A percentile compares a stretch with the other conserved stretches of the same genome.
Conservation (phyloP, 2,113 vertebrate species). For the Epinephelus moara region DNA sequence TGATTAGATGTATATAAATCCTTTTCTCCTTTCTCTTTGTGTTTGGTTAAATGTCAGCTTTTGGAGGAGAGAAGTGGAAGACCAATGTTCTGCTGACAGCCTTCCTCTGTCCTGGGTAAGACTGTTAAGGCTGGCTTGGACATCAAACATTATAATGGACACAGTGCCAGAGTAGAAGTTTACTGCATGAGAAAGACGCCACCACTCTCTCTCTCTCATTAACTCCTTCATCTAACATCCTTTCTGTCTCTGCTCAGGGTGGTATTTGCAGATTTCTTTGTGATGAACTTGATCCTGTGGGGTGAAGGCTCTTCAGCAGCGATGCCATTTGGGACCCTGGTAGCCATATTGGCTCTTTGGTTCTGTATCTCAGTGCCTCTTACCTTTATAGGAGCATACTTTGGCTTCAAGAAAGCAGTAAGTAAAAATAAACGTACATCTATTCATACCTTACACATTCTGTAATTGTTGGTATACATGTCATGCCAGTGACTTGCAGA, state of each 20-base stretch:
- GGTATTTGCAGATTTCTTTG: conserved; percentile 95
- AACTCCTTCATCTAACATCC: neutral
- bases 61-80: conserved; percentile 87
- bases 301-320: conserved; percentile 95
- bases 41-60: conserved; percentile 76
- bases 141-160: neutral
- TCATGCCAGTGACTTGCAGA: too few relatives aligned
- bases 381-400: conserved; percentile 94
- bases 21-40: neutral
- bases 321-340: conserved; percentile 93
- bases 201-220: neutral
- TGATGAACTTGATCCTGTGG: conserved; percentile 97
- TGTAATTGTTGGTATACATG: neutral
- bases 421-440: conserved; percentile 65
- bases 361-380: conserved; percentile 96
- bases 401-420: conserved; percentile 94
- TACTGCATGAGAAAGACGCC: neutral
- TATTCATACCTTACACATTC: neutral
- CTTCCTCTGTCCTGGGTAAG: conserved; percentile 84
- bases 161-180: neutral
- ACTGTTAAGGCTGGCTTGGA: neutral
- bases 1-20: neutral
- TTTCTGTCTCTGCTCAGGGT: conserved; percentile 81
- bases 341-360: conserved; percentile 95
- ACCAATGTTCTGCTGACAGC: conserved; percentile 85